phyloP scores from a whole-genome alignment of 1,140 invertebrate genomes.

The Ceratoteleas bidentatus region DNA sequence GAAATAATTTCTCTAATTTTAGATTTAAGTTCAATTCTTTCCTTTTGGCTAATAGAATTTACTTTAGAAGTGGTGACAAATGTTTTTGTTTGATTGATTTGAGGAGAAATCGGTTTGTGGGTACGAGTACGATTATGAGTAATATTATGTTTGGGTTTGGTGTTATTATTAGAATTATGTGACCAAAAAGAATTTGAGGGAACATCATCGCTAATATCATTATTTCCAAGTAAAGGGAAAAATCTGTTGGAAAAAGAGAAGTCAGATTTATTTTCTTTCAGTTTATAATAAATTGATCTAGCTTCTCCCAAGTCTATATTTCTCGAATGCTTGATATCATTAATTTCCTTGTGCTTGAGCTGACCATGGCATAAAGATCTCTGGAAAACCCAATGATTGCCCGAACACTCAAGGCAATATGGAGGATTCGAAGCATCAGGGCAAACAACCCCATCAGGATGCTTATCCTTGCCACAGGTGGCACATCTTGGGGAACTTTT shows the following conservation, averaged over 20 bases:
- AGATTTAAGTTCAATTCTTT: no score
- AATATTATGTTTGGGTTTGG: neutral
- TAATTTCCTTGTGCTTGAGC: neutral
- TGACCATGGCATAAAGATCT: neutral
- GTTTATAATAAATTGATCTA: neutral
- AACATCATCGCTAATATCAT: neutral
- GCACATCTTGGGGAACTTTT: neutral
- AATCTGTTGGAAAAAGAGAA: neutral
- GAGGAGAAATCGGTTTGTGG: no score
- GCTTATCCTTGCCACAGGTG: neutral
- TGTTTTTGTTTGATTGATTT: no score
- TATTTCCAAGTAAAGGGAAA: neutral
- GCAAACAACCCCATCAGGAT: neutral
- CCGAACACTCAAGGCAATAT: neutral
- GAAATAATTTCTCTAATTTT: no score
- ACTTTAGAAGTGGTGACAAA: no score
- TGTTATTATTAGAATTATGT: no score
- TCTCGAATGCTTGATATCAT: neutral
- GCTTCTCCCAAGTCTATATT: neutral
- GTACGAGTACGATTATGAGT: neutral
- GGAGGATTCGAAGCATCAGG: neutral
- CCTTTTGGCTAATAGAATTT: no score
- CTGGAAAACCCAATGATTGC: neutral
- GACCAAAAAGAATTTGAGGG: no score
- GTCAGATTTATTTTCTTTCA: neutral